These are phyloP conservation scores for Poicephalus meyeri DNA, from an alignment of 2,113 vertebrate species.

Conservation along the genomic window DNA sequence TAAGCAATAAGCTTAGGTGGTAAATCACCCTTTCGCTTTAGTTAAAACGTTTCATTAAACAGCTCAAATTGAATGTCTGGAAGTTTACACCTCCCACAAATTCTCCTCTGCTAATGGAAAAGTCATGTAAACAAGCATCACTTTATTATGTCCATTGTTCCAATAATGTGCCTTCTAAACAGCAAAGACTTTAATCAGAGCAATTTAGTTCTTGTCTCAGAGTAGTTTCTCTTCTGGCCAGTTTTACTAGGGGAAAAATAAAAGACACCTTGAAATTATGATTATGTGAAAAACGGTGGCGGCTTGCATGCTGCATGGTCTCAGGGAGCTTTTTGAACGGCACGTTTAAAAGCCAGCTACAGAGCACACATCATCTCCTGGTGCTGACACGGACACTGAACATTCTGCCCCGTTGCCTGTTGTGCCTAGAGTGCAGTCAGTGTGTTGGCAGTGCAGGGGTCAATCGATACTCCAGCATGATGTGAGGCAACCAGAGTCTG, in stretches of 20 bases:
- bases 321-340: neutral
- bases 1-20: neutral
- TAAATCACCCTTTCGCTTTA: slow-evolving; percentile 45
- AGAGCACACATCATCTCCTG: rapidly evolving
- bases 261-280: neutral
- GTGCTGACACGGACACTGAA: neutral
- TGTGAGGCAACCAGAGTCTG: neutral
- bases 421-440: neutral
- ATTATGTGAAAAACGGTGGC: neutral
- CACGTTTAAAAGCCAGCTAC: neutral
- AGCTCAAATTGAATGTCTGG: slow-evolving; percentile 31
- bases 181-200: slow-evolving; percentile 9
- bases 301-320: neutral
- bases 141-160: slow-evolving; percentile 15
- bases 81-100: slow-evolving; percentile 46
- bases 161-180: neutral
- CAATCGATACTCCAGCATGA: neutral
- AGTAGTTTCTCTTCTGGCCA: neutral
- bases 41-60: slow-evolving; percentile 58
- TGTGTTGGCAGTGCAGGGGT: neutral
- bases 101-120: slow-evolving; percentile 7
- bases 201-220: slow-evolving; percentile 2
- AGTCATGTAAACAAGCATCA: slow-evolving; percentile 10
- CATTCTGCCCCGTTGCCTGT: neutral
- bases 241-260: neutral